Evolutionary conservation across 2,888 invertebrate genomes (phyloP).

Genomic region (Diaprepes abbreviatus): DNA sequence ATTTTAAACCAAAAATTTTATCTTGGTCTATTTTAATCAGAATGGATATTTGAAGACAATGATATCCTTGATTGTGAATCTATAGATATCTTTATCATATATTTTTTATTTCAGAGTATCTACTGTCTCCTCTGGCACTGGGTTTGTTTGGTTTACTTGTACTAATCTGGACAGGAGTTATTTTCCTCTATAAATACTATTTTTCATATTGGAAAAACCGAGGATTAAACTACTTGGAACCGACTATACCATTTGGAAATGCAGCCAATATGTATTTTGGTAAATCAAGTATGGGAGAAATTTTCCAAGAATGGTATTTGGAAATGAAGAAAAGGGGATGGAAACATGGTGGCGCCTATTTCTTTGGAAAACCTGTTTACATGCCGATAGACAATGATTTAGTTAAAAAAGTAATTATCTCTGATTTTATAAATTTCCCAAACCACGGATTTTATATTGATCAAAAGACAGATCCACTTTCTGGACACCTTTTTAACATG

Average conservation of each 20-base stretch:
- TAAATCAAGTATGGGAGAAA: constrained; percentile 51
- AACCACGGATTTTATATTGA: constrained; percentile 55
- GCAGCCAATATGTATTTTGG: constrained; percentile 47
- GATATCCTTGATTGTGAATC: too few species aligned
- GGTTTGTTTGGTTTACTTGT: too few species aligned
- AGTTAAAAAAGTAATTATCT: constrained; percentile 69
- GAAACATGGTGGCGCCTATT: constrained; percentile 58
- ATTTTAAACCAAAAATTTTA: too few species aligned
- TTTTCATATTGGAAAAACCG: constrained; percentile 53
- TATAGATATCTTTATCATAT: too few species aligned
- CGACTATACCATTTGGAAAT: constrained; percentile 56
- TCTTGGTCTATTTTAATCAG: too few species aligned
- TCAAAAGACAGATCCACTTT: constrained; percentile 63
- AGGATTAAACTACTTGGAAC: constrained; percentile 52
- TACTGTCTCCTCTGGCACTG: too few species aligned
- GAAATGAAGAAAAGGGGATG: constrained; percentile 50
- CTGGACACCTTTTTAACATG: constrained; percentile 65
- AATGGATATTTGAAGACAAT: too few species aligned
- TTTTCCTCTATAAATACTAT: constrained; percentile 20
- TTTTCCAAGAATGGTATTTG: constrained; percentile 43
- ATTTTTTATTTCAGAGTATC: too few species aligned
- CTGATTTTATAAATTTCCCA: constrained; percentile 68
- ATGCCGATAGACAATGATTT: constrained; percentile 58
- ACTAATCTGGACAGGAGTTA: too few species aligned
- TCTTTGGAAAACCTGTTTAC: constrained; percentile 65